A percentile compares a stretch with the other conserved stretches of the same genome.
Conservation (phyloP, 2,797 vertebrate species). For the Rhinichthys osculus region DNA sequence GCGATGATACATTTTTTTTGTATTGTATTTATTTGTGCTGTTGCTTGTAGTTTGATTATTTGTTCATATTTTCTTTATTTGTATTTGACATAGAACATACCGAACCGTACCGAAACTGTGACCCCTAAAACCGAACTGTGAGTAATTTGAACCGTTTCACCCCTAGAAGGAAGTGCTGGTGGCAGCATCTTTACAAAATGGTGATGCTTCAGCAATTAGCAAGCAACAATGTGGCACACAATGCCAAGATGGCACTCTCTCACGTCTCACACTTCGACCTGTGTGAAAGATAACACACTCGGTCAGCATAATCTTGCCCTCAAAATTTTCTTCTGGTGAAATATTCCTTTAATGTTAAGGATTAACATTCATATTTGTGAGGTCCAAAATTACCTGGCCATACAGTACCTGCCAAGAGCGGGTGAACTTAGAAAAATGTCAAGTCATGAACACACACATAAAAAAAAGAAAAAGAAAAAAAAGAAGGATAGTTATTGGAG, state of each 20-base stretch:
- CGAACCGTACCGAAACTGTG: too few relatives aligned
- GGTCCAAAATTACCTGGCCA: not conserved
- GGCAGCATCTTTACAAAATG: constrained; percentile 31
- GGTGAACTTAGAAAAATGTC: not conserved
- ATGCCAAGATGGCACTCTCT: not conserved
- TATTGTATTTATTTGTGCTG: too few relatives aligned
- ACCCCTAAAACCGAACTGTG: too few relatives aligned
- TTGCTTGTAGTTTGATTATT: too few relatives aligned
- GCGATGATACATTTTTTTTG: too few relatives aligned
- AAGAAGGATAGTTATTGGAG: not conserved
- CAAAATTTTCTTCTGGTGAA: not conserved
- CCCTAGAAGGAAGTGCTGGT: not conserved
- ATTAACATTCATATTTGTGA: not conserved
- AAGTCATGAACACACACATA: not conserved
- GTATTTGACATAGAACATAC: too few relatives aligned
- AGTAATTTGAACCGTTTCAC: too few relatives aligned
- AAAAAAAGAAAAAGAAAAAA: not conserved
- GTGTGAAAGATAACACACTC: not conserved
- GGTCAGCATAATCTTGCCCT: not conserved
- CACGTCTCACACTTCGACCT: not conserved
- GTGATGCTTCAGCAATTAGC: constrained; percentile 16
- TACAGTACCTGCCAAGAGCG: not conserved
- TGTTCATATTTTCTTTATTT: too few relatives aligned
- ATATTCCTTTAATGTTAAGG: not conserved
- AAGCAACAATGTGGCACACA: not conserved